Conservation (phyloP, 2,113 vertebrate genomes). For the Progne subis region DNA sequence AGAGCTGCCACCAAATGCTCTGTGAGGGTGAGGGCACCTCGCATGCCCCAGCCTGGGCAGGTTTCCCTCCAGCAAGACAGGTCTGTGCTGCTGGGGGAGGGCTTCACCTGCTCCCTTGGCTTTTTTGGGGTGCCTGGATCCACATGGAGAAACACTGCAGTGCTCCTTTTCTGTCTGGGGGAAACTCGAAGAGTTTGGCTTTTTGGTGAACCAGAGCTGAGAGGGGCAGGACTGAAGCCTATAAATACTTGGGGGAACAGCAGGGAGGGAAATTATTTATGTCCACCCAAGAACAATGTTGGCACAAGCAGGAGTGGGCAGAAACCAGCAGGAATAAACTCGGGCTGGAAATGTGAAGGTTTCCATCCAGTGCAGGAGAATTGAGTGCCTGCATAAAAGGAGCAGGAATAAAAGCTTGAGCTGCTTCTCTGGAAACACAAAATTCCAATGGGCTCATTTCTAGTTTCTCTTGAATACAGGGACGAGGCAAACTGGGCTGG, state of each 20-base stretch:
- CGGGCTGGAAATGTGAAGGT: neutral
- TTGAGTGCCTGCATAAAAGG: neutral
- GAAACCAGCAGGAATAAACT: conserved; percentile 8
- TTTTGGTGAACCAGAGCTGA: neutral
- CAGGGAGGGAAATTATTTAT: neutral
- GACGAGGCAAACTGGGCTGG: neutral
- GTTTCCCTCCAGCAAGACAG: neutral
- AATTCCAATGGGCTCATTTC: neutral
- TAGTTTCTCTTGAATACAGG: neutral
- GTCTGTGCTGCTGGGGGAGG: neutral
- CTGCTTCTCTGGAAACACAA: neutral
- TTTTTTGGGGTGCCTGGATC: neutral
- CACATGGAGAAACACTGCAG: neutral
- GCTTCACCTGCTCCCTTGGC: neutral
- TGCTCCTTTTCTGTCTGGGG: neutral
- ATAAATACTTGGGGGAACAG: neutral
- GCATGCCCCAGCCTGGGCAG: neutral
- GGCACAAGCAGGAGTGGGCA: neutral
- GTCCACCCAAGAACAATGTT: neutral
- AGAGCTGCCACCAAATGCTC: neutral
- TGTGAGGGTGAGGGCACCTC: neutral
- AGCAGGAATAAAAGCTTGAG: neutral
- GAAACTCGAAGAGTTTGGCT: neutral
- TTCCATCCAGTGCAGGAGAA: neutral
- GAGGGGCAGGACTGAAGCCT: neutral